Percentiles rank a stretch among this genome's conserved stretches.
Conservation (phyloP, 2,113 vertebrate species). For the Hypanus sabinus region DNA sequence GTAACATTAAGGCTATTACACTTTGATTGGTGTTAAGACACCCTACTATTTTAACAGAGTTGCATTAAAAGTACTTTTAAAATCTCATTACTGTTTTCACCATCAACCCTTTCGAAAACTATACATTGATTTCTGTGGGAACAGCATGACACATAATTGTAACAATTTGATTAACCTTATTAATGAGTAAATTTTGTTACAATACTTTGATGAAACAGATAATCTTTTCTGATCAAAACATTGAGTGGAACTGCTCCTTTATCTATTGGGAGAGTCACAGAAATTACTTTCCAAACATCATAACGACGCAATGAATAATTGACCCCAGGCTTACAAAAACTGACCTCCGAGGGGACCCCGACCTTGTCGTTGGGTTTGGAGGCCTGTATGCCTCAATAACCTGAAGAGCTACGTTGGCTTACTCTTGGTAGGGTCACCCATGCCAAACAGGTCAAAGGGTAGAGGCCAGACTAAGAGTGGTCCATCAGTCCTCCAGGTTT, state of each 20-base stretch:
- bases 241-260: neutral
- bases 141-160: neutral
- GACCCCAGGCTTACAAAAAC: neutral
- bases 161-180: neutral
- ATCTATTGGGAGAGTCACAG: neutral
- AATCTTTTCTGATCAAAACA: neutral
- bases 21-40: slow-evolving; percentile 35
- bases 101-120: neutral
- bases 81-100: slow-evolving; percentile 33
- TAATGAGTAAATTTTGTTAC: neutral
- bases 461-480: too few relatives aligned
- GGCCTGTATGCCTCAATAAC: too few relatives aligned
- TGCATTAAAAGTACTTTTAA: slow-evolving; percentile 27
- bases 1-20: slow-evolving; percentile 27
- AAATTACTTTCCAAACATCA: neutral
- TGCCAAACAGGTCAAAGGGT: too few relatives aligned
- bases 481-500: too few relatives aligned
- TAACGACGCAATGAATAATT: neutral
- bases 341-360: too few relatives aligned
- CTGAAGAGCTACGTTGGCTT: too few relatives aligned
- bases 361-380: too few relatives aligned
- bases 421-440: too few relatives aligned
- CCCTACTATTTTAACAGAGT: slow-evolving; percentile 9
- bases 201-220: neutral
- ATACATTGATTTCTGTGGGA: neutral